Evolutionary conservation across 2,888 invertebrate species (phyloP).

Genomic region (Silvanus unidentatus): DNA sequence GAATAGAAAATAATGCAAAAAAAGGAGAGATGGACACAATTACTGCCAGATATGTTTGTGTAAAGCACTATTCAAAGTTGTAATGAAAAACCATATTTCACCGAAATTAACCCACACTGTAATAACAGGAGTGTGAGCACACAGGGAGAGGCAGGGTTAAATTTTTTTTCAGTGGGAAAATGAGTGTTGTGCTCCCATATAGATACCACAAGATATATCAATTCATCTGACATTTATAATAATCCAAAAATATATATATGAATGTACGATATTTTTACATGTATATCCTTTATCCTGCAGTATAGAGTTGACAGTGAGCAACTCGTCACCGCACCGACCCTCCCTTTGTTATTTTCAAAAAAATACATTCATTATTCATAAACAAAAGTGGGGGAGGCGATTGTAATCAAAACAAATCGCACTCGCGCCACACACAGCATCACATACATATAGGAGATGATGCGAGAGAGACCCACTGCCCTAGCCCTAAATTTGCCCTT

Average conservation of each 20-base stretch:
- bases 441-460: constrained; percentile 17
- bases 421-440: constrained; percentile 28
- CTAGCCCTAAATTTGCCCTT: constrained; percentile 35
- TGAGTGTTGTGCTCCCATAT: constrained; percentile 6
- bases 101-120: constrained; percentile 9
- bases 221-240: constrained; percentile 39
- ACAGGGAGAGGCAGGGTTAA: too few species aligned
- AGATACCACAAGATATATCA: constrained; percentile 38
- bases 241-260: constrained; percentile 38
- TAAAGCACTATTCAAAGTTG: too few species aligned
- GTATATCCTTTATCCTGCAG: constrained; percentile 25
- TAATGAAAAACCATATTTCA: too few species aligned
- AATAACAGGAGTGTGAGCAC: too few species aligned
- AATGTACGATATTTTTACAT: constrained; percentile 25
- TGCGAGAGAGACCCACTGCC: constrained; percentile 33
- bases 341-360: constrained; percentile 38
- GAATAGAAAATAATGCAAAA: too few species aligned
- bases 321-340: constrained; percentile 34
- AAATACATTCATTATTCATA: constrained; percentile 43
- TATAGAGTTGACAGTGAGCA: constrained; percentile 33
- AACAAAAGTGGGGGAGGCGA: constrained; percentile 34
- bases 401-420: constrained; percentile 43
- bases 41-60: too few species aligned
- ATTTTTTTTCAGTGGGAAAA: too few species aligned
- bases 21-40: too few species aligned